Percentiles rank a stretch among this genome's conserved stretches.
Evolutionary conservation across 2,113 vertebrate species (phyloP).

Genomic region (Macaca nemestrina): DNA sequence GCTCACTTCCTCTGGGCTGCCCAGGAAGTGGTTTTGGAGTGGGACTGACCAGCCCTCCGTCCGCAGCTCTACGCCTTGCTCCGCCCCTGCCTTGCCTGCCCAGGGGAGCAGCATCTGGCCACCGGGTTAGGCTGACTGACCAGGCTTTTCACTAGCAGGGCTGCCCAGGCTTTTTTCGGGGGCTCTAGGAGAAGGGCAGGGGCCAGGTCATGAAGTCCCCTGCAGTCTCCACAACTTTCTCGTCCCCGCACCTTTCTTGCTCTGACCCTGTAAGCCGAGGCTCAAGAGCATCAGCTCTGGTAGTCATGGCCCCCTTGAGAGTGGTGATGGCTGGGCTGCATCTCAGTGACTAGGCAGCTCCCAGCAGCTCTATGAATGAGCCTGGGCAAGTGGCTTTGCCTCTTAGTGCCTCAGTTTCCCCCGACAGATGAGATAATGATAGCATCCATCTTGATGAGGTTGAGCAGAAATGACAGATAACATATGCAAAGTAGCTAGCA

Average conservation of each 20-base stretch:
- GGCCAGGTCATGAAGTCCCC: not conserved
- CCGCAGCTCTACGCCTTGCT: not conserved
- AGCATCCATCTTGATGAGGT: not conserved
- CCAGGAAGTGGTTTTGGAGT: constrained; percentile 77
- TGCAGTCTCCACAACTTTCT: not conserved
- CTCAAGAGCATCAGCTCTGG: not conserved
- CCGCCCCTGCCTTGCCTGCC: not conserved
- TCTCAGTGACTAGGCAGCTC: not conserved
- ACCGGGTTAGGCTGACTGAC: not conserved
- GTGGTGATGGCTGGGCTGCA: not conserved
- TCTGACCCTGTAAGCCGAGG: not conserved
- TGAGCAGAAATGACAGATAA: constrained; percentile 2
- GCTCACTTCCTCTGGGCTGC: constrained; percentile 70
- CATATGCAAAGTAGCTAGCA: constrained; percentile 19
- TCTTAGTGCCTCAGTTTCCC: not conserved
- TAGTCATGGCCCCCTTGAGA: not conserved
- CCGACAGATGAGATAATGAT: not conserved
- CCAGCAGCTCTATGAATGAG: not conserved
- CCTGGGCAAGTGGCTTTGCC: not conserved
- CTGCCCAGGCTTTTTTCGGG: not conserved
- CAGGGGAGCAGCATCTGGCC: not conserved
- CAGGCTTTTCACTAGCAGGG: not conserved
- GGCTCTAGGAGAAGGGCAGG: not conserved
- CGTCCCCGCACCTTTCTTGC: not conserved
- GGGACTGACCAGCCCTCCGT: constrained; percentile 61